Conservation (phyloP, 2,797 vertebrate species). For the Myotis daubentonii region DNA sequence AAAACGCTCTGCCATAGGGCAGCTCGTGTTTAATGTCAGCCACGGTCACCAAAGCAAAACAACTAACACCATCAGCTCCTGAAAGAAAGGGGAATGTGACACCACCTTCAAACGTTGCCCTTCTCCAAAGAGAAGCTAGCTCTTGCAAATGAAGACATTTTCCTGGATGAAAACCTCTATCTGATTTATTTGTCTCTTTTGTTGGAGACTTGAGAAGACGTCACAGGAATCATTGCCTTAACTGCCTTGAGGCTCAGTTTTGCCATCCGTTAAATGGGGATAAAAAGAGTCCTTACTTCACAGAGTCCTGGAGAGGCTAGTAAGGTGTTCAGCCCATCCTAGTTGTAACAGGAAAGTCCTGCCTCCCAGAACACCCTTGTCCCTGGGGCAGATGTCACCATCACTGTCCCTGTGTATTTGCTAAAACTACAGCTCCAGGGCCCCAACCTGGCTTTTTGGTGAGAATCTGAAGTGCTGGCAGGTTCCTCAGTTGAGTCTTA, state of each 20-base stretch:
- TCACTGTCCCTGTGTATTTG: not conserved
- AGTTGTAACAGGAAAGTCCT: not conserved
- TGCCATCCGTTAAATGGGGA: not conserved
- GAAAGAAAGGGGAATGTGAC: not conserved
- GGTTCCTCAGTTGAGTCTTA: not conserved
- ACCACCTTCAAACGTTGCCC: not conserved
- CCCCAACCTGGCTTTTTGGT: not conserved
- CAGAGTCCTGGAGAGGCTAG: too few relatives aligned
- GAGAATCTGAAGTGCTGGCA: rapidly evolving
- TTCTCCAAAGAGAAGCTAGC: not conserved
- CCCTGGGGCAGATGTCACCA: too few relatives aligned
- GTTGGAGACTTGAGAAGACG: not conserved
- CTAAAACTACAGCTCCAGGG: not conserved
- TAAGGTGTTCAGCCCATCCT: too few relatives aligned
- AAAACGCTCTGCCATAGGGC: not conserved
- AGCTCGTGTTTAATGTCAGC: not conserved
- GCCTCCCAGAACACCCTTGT: not conserved
- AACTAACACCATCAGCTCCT: rapidly evolving
- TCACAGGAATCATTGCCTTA: not conserved
- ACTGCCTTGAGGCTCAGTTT: not conserved
- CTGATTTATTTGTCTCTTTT: not conserved
- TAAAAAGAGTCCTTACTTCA: not conserved
- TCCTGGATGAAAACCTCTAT: not conserved
- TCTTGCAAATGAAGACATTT: not conserved
- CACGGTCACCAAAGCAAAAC: not conserved